Evolutionary conservation across 2,888 invertebrate species (phyloP).

Genomic region (Coelogynopora nodosa): DNA sequence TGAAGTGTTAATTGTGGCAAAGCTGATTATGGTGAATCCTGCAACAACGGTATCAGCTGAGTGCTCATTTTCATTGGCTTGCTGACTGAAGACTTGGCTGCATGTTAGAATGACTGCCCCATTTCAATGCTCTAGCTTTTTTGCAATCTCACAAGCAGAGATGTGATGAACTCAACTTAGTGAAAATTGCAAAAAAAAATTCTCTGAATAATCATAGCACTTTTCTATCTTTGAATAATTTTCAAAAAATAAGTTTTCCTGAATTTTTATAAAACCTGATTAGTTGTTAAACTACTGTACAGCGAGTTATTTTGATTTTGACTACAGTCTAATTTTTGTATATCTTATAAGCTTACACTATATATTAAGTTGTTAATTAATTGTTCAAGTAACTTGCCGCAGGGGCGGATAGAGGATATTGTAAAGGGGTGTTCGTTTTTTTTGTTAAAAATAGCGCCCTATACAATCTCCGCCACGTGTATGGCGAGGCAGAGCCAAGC

Average conservation of each 20-base stretch:
- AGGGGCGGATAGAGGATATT: too few relatives aligned
- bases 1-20: background rate
- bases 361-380: slow-evolving; percentile 2
- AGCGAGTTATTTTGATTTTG: slow-evolving; percentile 27
- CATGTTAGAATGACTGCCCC: background rate
- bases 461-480: too few relatives aligned
- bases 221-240: slow-evolving; percentile 8
- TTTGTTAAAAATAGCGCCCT: too few relatives aligned
- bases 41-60: background rate
- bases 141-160: slow-evolving; percentile 25
- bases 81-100: background rate
- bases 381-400: too few relatives aligned
- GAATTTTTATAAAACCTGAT: slow-evolving; percentile 14
- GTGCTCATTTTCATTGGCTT: background rate
- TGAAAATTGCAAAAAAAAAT: slow-evolving; percentile 19
- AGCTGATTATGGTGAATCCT: slow-evolving; percentile 19
- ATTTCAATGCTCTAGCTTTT: slow-evolving; percentile 10
- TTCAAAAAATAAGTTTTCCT: background rate
- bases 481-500: too few relatives aligned
- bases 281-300: slow-evolving; percentile 19
- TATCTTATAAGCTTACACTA: background rate
- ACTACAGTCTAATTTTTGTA: background rate
- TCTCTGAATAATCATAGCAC: background rate
- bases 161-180: slow-evolving; percentile 7
- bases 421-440: too few relatives aligned